A percentile compares a stretch with the other conserved stretches of the same genome.
These are phyloP conservation scores for Brachionus paranguensis DNA, from an alignment of 1,140 invertebrate genomes.

Conservation along the genomic window DNA sequence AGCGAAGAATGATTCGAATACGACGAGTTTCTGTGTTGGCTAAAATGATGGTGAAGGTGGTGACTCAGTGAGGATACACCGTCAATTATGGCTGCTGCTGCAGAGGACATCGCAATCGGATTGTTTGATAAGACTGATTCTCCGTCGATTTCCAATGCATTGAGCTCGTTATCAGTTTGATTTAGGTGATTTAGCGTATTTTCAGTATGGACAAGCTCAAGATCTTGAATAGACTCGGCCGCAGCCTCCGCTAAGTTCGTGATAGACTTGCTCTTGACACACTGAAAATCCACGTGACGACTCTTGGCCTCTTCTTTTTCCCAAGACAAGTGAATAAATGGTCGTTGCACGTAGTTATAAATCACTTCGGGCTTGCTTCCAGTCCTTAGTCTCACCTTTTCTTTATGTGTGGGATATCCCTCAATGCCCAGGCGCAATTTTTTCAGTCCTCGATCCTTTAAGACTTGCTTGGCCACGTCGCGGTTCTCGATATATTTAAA, in stretches of 20 bases:
- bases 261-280: slow-evolving; percentile 56
- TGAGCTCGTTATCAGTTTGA: slow-evolving; percentile 22
- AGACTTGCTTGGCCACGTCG: slow-evolving; percentile 94
- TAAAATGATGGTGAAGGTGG: slow-evolving; percentile 16
- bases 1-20: background rate
- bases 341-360: slow-evolving; percentile 98
- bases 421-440: slow-evolving; percentile 98
- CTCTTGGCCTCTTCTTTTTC: slow-evolving; percentile 87
- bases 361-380: slow-evolving; percentile 74
- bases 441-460: slow-evolving; percentile 94
- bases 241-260: slow-evolving; percentile 51
- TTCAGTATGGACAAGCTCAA: slow-evolving; percentile 30
- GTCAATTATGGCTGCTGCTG: slow-evolving; percentile 30
- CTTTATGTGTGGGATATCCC: slow-evolving; percentile 96
- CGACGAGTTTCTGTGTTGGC: slow-evolving; percentile 15
- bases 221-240: slow-evolving; percentile 35
- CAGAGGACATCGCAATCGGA: background rate
- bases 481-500: slow-evolving; percentile 99
- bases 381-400: slow-evolving; percentile 75
- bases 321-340: slow-evolving; percentile 99
- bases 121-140: slow-evolving; percentile 19
- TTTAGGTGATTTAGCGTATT: background rate
- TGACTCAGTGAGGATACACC: slow-evolving; percentile 20
- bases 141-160: slow-evolving; percentile 3
- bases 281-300: slow-evolving; percentile 91